A percentile compares a stretch with the other conserved stretches of the same genome.
Conservation (phyloP, 1,140 invertebrate species). For the Camponotus vicinus region DNA sequence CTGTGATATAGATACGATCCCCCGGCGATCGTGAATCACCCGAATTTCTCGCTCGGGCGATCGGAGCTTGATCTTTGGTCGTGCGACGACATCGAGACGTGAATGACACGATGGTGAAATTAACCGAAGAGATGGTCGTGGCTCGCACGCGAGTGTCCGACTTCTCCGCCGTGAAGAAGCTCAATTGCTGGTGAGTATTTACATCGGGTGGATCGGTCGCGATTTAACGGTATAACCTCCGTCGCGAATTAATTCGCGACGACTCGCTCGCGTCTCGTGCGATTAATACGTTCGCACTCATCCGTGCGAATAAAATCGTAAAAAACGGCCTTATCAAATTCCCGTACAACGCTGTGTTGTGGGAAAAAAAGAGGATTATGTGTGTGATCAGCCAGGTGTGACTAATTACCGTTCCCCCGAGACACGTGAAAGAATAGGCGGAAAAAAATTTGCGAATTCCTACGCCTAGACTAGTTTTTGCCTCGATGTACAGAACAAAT, state of each 20-base stretch:
- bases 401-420: constrained; percentile 6
- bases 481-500: background rate
- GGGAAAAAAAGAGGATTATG: constrained; percentile 45
- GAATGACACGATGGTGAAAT: constrained; percentile 88
- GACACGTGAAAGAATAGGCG: constrained; percentile 28
- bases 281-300: background rate
- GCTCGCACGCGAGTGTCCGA: constrained; percentile 95
- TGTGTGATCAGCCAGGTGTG: constrained; percentile 16
- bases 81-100: constrained; percentile 13
- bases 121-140: constrained; percentile 97
- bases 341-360: background rate
- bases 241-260: constrained; percentile 4
- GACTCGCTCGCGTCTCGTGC: background rate
- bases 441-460: constrained; percentile 6
- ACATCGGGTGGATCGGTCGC: background rate
- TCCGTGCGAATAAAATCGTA: background rate
- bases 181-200: constrained; percentile 95
- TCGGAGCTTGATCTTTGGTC: background rate
- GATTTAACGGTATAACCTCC: background rate
- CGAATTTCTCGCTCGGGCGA: background rate
- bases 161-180: constrained; percentile 92
- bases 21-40: constrained; percentile 36
- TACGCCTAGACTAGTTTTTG: background rate
- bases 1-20: constrained; percentile 43
- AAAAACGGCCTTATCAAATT: constrained; percentile 26